Percentiles rank a stretch among this genome's conserved stretches.
Evolutionary conservation across 2,113 vertebrate genomes (phyloP).

Genomic region (Tragelaphus scriptus): DNA sequence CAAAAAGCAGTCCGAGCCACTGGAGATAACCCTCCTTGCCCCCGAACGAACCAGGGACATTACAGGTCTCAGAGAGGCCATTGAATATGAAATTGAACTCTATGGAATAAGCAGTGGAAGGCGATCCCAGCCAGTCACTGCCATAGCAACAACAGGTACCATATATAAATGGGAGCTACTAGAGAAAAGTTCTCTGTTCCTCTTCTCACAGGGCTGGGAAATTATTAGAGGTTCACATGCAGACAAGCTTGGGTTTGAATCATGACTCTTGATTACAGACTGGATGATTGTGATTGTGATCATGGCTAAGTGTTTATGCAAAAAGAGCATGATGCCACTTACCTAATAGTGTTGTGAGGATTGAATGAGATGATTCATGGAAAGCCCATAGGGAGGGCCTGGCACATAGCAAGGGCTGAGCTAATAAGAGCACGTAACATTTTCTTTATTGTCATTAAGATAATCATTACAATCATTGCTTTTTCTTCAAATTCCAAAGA

Average conservation of each 20-base stretch:
- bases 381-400: not conserved
- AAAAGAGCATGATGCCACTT: not conserved
- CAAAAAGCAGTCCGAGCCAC: slow-evolving; percentile 79
- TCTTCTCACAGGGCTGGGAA: not conserved
- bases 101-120: slow-evolving; percentile 89
- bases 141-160: slow-evolving; percentile 92
- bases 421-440: not conserved
- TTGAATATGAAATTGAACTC: slow-evolving; percentile 89
- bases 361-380: not conserved
- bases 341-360: not conserved
- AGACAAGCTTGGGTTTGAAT: slow-evolving; percentile 3
- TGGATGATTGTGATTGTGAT: not conserved
- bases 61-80: slow-evolving; percentile 87
- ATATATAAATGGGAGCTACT: slow-evolving; percentile 24
- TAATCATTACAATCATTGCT: not conserved
- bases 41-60: slow-evolving; percentile 83
- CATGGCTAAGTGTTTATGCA: not conserved
- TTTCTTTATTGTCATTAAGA: not conserved
- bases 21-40: slow-evolving; percentile 86
- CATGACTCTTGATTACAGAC: not conserved
- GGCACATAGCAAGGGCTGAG: not conserved
- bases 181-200: not conserved
- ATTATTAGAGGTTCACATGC: not conserved
- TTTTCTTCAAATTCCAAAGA: not conserved
- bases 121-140: slow-evolving; percentile 86